These are phyloP conservation scores for Gryon sp. DNA, from an alignment of 1,140 invertebrate genomes.

Conservation along the genomic window DNA sequence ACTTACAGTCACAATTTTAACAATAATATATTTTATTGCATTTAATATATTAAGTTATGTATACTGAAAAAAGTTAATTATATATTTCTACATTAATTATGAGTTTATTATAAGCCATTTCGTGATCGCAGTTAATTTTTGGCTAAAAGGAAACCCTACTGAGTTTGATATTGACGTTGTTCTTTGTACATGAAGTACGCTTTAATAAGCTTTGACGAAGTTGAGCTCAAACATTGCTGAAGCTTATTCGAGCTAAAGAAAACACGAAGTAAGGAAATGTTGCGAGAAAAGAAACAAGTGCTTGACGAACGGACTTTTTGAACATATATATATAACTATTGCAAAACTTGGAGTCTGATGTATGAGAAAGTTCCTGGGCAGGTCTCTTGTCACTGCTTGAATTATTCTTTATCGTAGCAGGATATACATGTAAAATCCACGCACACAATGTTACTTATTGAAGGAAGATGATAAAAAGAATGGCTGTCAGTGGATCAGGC, in stretches of 20 bases:
- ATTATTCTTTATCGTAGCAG: slow-evolving; percentile 40
- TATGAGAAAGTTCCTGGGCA: slow-evolving; percentile 42
- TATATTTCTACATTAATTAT: too few relatives aligned
- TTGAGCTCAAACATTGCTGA: slow-evolving; percentile 30
- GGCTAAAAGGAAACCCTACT: not conserved
- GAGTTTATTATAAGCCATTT: too few relatives aligned
- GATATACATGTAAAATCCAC: slow-evolving; percentile 44
- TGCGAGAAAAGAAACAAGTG: not conserved
- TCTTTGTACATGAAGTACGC: slow-evolving; percentile 37
- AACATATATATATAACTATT: slow-evolving; percentile 3
- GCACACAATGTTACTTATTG: slow-evolving; percentile 41
- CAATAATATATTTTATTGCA: too few relatives aligned
- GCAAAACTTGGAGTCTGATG: slow-evolving; percentile 26
- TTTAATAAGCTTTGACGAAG: slow-evolving; percentile 50
- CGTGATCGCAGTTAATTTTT: not conserved
- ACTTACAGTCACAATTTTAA: too few relatives aligned
- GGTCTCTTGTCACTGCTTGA: slow-evolving; percentile 38
- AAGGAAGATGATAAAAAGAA: slow-evolving; percentile 32
- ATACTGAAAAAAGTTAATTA: too few relatives aligned
- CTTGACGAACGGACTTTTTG: not conserved
- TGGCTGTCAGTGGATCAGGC: not conserved
- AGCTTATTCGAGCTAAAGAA: slow-evolving; percentile 47
- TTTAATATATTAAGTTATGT: too few relatives aligned
- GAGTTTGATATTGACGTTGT: slow-evolving; percentile 36
- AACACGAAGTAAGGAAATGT: slow-evolving; percentile 27